A percentile compares a stretch with the other conserved stretches of the same genome.
phyloP scores from a whole-genome alignment of 2,797 vertebrate species.

The Sternotherus odoratus region DNA sequence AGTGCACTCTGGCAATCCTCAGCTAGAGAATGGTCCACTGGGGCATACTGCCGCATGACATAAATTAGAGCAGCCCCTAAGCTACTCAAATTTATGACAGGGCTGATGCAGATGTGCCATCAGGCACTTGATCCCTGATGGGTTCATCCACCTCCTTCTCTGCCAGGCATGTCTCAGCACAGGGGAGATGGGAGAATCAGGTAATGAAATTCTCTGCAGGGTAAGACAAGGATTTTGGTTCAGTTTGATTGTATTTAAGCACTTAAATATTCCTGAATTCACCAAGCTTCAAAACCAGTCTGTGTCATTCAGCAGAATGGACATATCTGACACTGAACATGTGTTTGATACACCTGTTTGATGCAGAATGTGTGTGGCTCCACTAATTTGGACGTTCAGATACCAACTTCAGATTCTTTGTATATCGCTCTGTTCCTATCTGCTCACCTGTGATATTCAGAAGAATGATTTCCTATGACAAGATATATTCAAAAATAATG shows the following conservation, averaged over 20 bases:
- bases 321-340: not conserved
- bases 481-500: not conserved
- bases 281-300: not conserved
- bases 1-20: not conserved
- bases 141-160: not conserved
- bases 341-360: not conserved
- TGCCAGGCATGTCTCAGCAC: not conserved
- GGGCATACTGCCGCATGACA: not conserved
- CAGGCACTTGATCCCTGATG: not conserved
- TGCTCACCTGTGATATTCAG: not conserved
- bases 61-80: not conserved
- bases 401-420: not conserved
- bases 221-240: not conserved
- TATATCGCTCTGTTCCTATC: not conserved
- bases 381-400: not conserved
- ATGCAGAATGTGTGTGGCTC: not conserved
- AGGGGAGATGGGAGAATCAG: too few species aligned
- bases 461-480: not conserved
- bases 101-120: not conserved
- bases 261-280: not conserved
- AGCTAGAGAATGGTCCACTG: not conserved
- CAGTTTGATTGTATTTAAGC: not conserved
- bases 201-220: too few species aligned
- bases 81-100: not conserved
- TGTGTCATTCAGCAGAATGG: slow-evolving; percentile 18